A percentile compares a stretch with the other conserved stretches of the same genome.
Conservation (phyloP, 2,797 vertebrate genomes). For the Chaenodraco wilsoni region DNA sequence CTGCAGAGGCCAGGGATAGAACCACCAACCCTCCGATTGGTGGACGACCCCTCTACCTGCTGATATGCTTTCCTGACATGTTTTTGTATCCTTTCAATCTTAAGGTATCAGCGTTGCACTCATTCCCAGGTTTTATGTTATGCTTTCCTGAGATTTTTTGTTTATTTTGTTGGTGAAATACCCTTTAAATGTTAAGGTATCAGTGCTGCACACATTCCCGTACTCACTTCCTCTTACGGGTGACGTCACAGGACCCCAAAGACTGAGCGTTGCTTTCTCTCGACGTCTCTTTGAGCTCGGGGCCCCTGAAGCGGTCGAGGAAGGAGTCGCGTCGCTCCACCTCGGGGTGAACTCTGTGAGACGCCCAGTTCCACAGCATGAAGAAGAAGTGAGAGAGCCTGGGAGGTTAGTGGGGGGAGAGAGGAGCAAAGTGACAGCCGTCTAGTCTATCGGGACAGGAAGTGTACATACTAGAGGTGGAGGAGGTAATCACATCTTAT, state of each 20-base stretch:
- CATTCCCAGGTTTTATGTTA: too few relatives aligned
- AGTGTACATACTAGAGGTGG: background rate
- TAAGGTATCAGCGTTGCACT: too few relatives aligned
- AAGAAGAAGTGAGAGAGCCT: conserved; percentile 90
- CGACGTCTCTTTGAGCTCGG: conserved; percentile 86
- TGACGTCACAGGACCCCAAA: conserved; percentile 68
- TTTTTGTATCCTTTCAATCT: too few relatives aligned
- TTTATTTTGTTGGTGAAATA: too few relatives aligned
- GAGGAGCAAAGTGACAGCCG: conserved; percentile 50
- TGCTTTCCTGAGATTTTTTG: too few relatives aligned
- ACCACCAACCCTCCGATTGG: too few relatives aligned
- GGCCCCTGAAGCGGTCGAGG: conserved; percentile 88
- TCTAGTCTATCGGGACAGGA: conserved; percentile 26
- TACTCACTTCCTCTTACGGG: conserved; percentile 82
- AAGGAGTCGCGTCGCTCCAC: conserved; percentile 89
- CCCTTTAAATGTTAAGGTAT: too few relatives aligned
- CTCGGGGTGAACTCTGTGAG: conserved; percentile 79
- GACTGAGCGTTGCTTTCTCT: conserved; percentile 82
- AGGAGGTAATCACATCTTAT: background rate
- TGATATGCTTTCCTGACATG: too few relatives aligned
- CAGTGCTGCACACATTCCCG: conserved; percentile 13
- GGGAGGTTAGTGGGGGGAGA: conserved; percentile 60
- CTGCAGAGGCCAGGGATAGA: too few relatives aligned
- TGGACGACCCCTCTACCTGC: too few relatives aligned
- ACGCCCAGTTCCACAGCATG: conserved; percentile 87